Evolutionary conservation across 2,797 vertebrate genomes (phyloP), one percentile per base, ranked within the genome.

Genomic region (Pangasius larnaudii): DNA sequence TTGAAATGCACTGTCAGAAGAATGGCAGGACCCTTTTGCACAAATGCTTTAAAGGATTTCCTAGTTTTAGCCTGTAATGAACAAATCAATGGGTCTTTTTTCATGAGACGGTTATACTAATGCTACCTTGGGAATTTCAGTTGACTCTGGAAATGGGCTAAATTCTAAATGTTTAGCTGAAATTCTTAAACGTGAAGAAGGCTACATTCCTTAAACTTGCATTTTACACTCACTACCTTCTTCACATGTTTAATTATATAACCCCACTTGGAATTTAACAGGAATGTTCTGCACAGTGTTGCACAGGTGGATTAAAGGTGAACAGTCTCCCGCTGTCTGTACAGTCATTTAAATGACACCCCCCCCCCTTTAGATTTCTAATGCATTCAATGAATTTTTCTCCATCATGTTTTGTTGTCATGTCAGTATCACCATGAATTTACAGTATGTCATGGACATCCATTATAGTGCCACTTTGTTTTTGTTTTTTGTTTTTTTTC

Each of bases 381-480:
- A 86, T 85, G 51, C 24, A 81, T 33, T 72, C 33, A 1, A 67
- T 81, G 11, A 63, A 59, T 90, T 42, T 71, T 91, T 85, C 82
- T 79, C 27, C 7, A 4, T 24, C 39, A 30, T 86, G n/a, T 51
- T 61, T 85, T 19, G 46, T 84, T 82, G 69, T 77, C 46, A 72
- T 86, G 84, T 77, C 67, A 46, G 59, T 90, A 27, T 90, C 71
- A 65, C 77, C 78, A 84, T 30, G 74, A 63, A 49, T 79, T 79
- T 86, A 84, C 72, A 86, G 87, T 78, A 46, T 89, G 85, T 53
- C 49, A 53, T 87, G n/a, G 27, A 71, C 72, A 82, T 89, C 51
- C 65, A 69, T 87, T 87, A 82, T 82, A 85, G 49, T 59, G 92
- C 92, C 94, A 93, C 90, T 94, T 39, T 39, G 36, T 39, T 39